A percentile compares a stretch with the other conserved stretches of the same genome.
Conservation (phyloP, 2,797 vertebrate genomes). For the Sibirionetta formosa region DNA sequence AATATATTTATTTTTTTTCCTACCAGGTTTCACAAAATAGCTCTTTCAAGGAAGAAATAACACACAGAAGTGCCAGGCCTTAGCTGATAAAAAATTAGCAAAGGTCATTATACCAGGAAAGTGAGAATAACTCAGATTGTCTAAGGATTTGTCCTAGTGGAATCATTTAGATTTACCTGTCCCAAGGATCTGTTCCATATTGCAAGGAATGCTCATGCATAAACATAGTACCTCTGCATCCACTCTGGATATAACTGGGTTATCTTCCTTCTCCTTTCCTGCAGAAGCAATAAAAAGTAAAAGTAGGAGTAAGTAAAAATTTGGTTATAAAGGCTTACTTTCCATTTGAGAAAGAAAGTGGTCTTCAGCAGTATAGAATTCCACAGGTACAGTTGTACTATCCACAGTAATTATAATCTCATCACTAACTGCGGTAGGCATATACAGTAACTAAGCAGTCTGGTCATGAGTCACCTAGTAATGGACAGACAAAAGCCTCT, state of each 20-base stretch:
- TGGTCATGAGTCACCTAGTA: not conserved
- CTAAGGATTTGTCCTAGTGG: not conserved
- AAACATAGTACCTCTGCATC: not conserved
- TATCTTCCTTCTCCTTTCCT: not conserved
- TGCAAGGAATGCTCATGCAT: not conserved
- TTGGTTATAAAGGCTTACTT: not conserved
- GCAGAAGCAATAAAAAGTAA: not conserved
- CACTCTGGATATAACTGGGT: not conserved
- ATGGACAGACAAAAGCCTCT: not conserved
- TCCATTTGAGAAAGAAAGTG: not conserved
- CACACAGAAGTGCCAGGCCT: not conserved
- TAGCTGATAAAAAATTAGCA: not conserved
- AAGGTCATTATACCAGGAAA: not conserved
- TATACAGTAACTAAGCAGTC: not conserved
- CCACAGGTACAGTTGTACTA: not conserved
- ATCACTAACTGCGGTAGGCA: rapidly evolving
- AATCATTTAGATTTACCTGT: not conserved
- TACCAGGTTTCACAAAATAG: not conserved
- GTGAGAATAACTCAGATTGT: not conserved
- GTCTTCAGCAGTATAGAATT: not conserved
- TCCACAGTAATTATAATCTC: rapidly evolving
- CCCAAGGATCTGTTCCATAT: not conserved
- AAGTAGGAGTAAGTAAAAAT: not conserved
- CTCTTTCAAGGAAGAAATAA: not conserved
- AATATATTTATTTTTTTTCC: too few species aligned